Conservation (phyloP, 2,113 vertebrate genomes). For the Apistogramma diplotaenia region DNA sequence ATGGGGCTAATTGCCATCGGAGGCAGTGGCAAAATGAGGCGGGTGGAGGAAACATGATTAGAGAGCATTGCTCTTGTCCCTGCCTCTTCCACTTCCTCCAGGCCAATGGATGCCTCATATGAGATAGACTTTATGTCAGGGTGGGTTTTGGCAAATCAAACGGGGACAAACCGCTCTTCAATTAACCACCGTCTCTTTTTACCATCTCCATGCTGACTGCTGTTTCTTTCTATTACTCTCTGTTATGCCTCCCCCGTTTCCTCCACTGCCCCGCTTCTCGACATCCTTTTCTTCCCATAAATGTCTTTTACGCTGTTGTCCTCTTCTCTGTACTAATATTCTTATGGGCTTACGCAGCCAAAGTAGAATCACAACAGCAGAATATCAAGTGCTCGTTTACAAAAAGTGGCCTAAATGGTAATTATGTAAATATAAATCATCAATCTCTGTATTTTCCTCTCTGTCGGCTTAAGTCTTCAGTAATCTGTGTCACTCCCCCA, state of each 20-base stretch:
- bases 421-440: constrained; percentile 59
- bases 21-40: constrained; percentile 42
- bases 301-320: constrained; percentile 17
- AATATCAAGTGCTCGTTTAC: constrained; percentile 38
- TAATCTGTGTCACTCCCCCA: constrained; percentile 24
- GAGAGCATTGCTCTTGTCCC: constrained; percentile 4
- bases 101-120: constrained; percentile 23
- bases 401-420: constrained; percentile 40
- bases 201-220: constrained; percentile 19
- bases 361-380: constrained; percentile 16
- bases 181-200: constrained; percentile 39
- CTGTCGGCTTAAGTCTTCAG: constrained; percentile 13
- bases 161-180: constrained; percentile 50
- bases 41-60: constrained; percentile 49
- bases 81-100: constrained; percentile 15
- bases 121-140: constrained; percentile 38
- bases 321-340: constrained; percentile 22
- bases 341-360: neutral
- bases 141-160: constrained; percentile 30
- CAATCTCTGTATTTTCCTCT: constrained; percentile 30
- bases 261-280: neutral
- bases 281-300: constrained; percentile 2
- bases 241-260: neutral
- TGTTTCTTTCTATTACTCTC: constrained; percentile 25
- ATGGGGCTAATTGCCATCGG: constrained; percentile 63